phyloP scores from a whole-genome alignment of 2,113 vertebrate species.

The Pithys albifrons region DNA sequence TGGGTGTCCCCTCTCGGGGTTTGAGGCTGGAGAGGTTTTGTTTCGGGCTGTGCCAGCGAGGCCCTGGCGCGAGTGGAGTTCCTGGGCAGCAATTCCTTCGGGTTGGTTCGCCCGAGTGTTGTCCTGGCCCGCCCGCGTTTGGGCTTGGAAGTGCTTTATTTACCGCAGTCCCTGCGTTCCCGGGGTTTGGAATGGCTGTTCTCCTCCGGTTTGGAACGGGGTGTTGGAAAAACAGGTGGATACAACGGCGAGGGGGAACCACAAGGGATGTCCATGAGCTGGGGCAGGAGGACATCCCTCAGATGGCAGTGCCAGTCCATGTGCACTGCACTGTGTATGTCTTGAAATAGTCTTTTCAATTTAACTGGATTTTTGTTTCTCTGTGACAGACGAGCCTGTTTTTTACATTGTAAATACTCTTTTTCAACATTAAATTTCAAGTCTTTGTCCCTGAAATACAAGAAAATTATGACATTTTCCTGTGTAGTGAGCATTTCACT shows the following conservation, averaged over 20 bases:
- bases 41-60: no score
- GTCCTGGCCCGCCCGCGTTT: not conserved
- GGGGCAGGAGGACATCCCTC: not conserved
- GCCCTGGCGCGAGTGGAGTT: rapidly evolving
- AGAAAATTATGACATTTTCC: not conserved
- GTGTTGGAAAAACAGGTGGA: no score
- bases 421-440: not conserved
- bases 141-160: not conserved
- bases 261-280: not conserved
- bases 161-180: rapidly evolving
- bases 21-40: not conserved
- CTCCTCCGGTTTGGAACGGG: rapidly evolving
- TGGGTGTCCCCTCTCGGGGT: rapidly evolving
- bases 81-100: no score
- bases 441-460: not conserved
- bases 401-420: not conserved
- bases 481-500: not conserved
- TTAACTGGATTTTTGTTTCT: not conserved
- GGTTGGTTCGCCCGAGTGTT: no score
- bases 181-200: not conserved
- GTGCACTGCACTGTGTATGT: rapidly evolving
- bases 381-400: not conserved
- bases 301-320: no score
- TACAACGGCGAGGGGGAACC: not conserved
- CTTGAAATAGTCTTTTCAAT: not conserved